Evolutionary conservation across 2,888 invertebrate species (phyloP).

Genomic region (Oxyteleia sp.): DNA sequence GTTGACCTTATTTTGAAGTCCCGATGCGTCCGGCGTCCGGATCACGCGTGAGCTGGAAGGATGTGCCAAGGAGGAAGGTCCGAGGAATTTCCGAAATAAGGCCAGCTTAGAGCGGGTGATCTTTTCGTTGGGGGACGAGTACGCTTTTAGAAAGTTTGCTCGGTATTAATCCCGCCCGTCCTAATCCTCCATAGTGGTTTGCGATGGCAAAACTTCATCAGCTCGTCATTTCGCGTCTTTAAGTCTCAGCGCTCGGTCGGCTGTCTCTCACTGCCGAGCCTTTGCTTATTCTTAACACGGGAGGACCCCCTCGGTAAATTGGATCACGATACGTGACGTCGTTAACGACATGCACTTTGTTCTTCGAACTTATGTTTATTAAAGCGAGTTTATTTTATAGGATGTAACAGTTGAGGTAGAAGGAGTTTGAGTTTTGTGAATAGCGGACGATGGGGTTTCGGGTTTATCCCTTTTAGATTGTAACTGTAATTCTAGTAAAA

Average conservation of each 20-base stretch:
- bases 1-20: slow-evolving; percentile 67
- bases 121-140: slow-evolving; percentile 76
- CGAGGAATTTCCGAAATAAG: slow-evolving; percentile 70
- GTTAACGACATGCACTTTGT: slow-evolving; percentile 85
- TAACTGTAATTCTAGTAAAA: no score
- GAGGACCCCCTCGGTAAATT: slow-evolving; percentile 82
- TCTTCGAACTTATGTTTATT: slow-evolving; percentile 3
- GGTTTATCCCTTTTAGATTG: no score
- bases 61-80: slow-evolving; percentile 13
- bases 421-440: no score
- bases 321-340: slow-evolving; percentile 88
- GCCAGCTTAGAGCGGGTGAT: slow-evolving; percentile 76
- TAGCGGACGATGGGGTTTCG: no score
- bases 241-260: slow-evolving; percentile 80
- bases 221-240: slow-evolving; percentile 85
- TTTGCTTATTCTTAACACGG: slow-evolving; percentile 75
- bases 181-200: slow-evolving; percentile 79
- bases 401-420: neutral
- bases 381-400: slow-evolving; percentile 18
- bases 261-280: slow-evolving; percentile 41
- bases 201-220: slow-evolving; percentile 86
- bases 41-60: slow-evolving; percentile 80
- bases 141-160: slow-evolving; percentile 87
- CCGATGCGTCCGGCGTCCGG: slow-evolving; percentile 52
- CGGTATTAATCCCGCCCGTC: slow-evolving; percentile 84